These are phyloP conservation scores for Volucella inanis DNA, from an alignment of 2,888 invertebrate species.

Conservation along the genomic window DNA sequence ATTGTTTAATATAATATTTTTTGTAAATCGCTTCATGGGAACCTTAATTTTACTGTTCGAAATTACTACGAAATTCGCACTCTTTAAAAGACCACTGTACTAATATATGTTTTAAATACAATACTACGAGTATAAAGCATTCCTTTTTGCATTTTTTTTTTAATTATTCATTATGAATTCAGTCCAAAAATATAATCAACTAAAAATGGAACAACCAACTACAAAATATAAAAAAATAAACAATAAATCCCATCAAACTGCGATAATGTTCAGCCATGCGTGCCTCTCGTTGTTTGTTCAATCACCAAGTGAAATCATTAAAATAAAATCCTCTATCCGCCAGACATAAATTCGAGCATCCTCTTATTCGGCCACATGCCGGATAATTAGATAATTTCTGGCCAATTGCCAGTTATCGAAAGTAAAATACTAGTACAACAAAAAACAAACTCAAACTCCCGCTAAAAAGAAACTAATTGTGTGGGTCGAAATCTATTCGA, in stretches of 20 bases:
- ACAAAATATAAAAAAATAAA: neutral
- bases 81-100: too few relatives aligned
- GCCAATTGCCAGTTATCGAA: conserved; percentile 68
- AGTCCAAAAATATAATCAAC: too few relatives aligned
- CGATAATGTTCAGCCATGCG: conserved; percentile 37
- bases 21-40: too few relatives aligned
- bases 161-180: too few relatives aligned
- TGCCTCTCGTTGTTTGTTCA: conserved; percentile 54
- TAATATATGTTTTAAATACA: too few relatives aligned
- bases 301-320: conserved; percentile 49
- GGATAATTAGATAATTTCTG: conserved; percentile 71
- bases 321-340: conserved; percentile 47
- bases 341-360: conserved; percentile 5
- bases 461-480: conserved; percentile 7
- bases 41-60: too few relatives aligned
- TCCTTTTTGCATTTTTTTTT: too few relatives aligned
- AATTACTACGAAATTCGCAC: too few relatives aligned
- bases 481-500: conserved; percentile 44
- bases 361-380: conserved; percentile 64
- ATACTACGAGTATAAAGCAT: too few relatives aligned
- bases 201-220: too few relatives aligned
- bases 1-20: too few relatives aligned
- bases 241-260: conserved; percentile 11
- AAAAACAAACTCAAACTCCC: neutral
- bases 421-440: conserved; percentile 46